A percentile compares a stretch with the other conserved stretches of the same genome.
phyloP scores from a whole-genome alignment of 2,113 vertebrate species.

The Leptocoma aspasia region DNA sequence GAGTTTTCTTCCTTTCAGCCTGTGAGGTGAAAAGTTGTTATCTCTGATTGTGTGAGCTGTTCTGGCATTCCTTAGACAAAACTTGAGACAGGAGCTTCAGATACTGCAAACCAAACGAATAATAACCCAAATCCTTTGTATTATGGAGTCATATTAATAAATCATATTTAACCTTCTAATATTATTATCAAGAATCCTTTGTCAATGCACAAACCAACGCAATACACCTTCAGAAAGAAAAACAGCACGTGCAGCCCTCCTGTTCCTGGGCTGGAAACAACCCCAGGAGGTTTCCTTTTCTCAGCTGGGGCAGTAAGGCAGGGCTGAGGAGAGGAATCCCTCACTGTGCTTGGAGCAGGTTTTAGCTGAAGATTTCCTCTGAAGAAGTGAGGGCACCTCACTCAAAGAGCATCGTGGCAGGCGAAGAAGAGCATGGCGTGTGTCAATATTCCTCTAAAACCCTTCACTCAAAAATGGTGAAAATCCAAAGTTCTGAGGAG shows the following conservation, averaged over 20 bases:
- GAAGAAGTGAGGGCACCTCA: background rate
- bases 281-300: background rate
- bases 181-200: too few relatives aligned
- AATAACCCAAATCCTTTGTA: too few relatives aligned
- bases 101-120: too few relatives aligned
- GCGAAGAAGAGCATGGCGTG: background rate
- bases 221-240: background rate
- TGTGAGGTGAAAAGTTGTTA: too few relatives aligned
- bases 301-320: background rate
- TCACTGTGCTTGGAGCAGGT: background rate
- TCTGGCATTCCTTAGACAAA: too few relatives aligned
- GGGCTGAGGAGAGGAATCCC: background rate
- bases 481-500: background rate
- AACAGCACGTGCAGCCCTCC: accelerated
- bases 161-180: too few relatives aligned
- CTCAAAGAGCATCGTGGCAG: accelerated
- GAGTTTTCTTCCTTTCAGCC: too few relatives aligned
- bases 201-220: too few relatives aligned
- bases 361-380: background rate
- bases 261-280: background rate
- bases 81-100: too few relatives aligned
- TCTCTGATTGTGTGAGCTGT: too few relatives aligned
- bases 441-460: background rate
- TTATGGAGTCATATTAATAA: too few relatives aligned
- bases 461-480: background rate